Evolutionary conservation across 2,113 vertebrate species (phyloP), one percentile per base, ranked within the genome.

Genomic region (Platichthys flesus): DNA sequence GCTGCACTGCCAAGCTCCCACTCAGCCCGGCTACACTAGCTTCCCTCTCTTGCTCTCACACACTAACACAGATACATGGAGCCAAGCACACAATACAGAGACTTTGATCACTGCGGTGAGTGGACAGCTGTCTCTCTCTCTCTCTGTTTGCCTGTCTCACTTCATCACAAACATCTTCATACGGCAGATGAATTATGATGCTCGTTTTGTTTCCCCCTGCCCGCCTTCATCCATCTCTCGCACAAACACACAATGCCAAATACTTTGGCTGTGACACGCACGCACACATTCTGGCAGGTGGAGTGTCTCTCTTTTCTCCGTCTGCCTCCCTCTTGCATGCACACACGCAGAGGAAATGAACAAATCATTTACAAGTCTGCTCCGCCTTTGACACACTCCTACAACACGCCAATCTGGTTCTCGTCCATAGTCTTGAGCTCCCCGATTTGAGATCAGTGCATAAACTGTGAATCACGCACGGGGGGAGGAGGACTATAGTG

Each of bases 1-100:
- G 73, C 84, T 85, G 83, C 73, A 58, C 88, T 85, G 85, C 84
- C 83, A 84, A 84, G 81, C 85, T 87, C 85, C 82, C 56, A 82
- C 81, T 86, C 79, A 81, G 45, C 76, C 23, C 28, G 55, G 68
- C 60, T 68, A 60, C 76, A 63, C 56, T 67, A 58, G 14, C 47
- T 18, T 16, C 47, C 73, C 78, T 78, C 64, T 76, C 58, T 75
- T 69, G 68, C 45, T 52, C 56, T 56, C 47, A 61, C 70, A 24
- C 67, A 67, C 45, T 16, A 2, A 7, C 56, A 16, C 23, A 56
- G 4, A 56, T 24, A 35, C 28, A 60, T 23, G 24, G 20, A 60
- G 18, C 68, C 56, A 71, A 63, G 23, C 71, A 67, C 67, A 67
- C 71, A 78, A 64, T 71, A 40, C 71, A 62, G 63, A 69, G 76